Evolutionary conservation across 1,140 invertebrate species (phyloP).

Genomic region (Cotesia chilonis): DNA sequence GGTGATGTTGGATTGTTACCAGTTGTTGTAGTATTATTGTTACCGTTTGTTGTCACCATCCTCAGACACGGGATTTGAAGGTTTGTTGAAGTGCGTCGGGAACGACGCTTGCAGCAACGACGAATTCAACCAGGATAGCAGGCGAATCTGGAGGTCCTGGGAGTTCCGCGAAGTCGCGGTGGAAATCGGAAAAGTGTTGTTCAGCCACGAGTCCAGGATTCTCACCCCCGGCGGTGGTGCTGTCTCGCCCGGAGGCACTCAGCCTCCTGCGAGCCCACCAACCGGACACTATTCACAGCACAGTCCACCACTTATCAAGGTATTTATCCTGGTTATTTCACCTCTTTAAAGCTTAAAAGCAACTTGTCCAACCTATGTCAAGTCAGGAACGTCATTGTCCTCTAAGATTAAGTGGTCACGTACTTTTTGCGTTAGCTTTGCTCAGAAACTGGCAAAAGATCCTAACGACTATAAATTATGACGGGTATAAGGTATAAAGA

Average conservation of each 20-base stretch:
- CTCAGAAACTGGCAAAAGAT: neutral
- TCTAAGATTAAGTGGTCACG: no score
- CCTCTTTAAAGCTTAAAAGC: no score
- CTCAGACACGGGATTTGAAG: conserved; percentile 26
- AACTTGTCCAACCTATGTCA: no score
- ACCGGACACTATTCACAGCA: conserved; percentile 56
- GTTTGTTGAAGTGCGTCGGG: conserved; percentile 2
- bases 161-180: conserved; percentile 56
- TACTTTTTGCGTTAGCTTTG: no score
- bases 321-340: conserved; percentile 35
- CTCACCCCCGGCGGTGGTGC: conserved; percentile 62
- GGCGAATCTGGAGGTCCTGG: conserved; percentile 39
- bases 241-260: conserved; percentile 62
- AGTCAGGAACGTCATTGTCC: no score
- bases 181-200: conserved; percentile 61
- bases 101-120: neutral
- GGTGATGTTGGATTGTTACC: neutral
- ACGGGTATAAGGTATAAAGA: conserved; percentile 64
- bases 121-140: conserved; percentile 6
- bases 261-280: conserved; percentile 61
- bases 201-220: conserved; percentile 66
- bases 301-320: conserved; percentile 63
- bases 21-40: neutral
- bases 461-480: conserved; percentile 52
- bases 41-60: no score